Percentiles rank a stretch among this genome's conserved stretches.
These are phyloP conservation scores for Cinclus cinclus DNA, from an alignment of 2,113 vertebrate genomes.

Conservation along the genomic window DNA sequence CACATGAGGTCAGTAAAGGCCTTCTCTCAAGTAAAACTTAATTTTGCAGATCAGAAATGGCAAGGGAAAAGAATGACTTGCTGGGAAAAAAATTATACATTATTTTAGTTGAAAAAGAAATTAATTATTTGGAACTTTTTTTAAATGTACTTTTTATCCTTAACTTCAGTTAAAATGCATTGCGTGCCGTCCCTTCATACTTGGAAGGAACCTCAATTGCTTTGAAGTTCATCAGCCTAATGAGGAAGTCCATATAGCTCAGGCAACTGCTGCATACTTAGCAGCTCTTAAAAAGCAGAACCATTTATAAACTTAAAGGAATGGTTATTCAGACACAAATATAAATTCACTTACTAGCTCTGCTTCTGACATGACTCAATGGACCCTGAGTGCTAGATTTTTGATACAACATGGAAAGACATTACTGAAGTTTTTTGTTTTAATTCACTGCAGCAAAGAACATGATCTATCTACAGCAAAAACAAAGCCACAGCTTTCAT, in stretches of 20 bases:
- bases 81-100: background rate
- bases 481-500: background rate
- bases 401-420: background rate
- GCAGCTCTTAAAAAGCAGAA: slow-evolving; percentile 8
- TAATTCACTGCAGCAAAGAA: background rate
- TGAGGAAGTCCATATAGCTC: slow-evolving; percentile 17
- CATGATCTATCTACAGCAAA: background rate
- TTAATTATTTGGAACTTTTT: background rate
- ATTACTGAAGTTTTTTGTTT: background rate
- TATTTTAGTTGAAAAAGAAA: background rate
- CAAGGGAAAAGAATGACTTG: background rate
- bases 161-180: slow-evolving; percentile 2
- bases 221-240: slow-evolving; percentile 56
- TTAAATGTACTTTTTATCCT: background rate
- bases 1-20: background rate
- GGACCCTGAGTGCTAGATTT: background rate
- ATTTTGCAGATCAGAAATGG: background rate
- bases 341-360: background rate
- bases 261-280: slow-evolving; percentile 33
- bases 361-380: background rate
- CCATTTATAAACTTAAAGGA: background rate
- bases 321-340: background rate
- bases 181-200: background rate
- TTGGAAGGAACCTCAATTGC: slow-evolving; percentile 28
- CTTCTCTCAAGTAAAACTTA: background rate